phyloP scores from a whole-genome alignment of 37 sponge, comb jelly and placozoan genomes.

The Halichondria panicea region DNA sequence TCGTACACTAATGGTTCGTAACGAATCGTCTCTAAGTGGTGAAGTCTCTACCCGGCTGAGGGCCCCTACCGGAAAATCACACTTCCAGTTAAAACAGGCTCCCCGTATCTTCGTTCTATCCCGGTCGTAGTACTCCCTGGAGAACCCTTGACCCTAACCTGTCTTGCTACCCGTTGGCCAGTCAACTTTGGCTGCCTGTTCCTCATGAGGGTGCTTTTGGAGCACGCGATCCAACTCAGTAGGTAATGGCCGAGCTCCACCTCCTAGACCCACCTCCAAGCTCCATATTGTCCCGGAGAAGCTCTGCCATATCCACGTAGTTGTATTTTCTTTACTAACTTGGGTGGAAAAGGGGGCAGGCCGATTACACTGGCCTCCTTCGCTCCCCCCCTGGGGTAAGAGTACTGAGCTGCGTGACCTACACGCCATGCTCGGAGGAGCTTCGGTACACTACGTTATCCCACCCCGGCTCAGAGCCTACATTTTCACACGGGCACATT shows the following conservation, averaged over 20 bases:
- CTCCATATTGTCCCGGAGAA: conserved; percentile 23
- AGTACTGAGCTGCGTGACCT: too few relatives aligned
- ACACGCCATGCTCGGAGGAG: too few relatives aligned
- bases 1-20: not conserved
- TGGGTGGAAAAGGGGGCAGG: too few relatives aligned
- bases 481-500: too few relatives aligned
- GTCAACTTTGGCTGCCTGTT: not conserved
- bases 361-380: too few relatives aligned
- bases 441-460: too few relatives aligned
- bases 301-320: conserved; percentile 27
- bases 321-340: conserved; percentile 4
- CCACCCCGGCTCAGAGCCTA: too few relatives aligned
- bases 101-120: not conserved
- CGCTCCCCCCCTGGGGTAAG: too few relatives aligned
- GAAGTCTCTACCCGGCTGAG: not conserved
- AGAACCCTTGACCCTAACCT: too few relatives aligned
- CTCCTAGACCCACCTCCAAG: not conserved
- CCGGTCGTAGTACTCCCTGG: too few relatives aligned
- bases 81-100: conserved; percentile 13
- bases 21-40: not conserved
- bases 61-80: not conserved
- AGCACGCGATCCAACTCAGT: conserved; percentile 8
- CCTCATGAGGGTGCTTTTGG: not conserved
- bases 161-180: conserved; percentile 3
- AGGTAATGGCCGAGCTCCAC: too few relatives aligned